Conservation (phyloP, 2,888 invertebrate genomes). For the Cordylochernes scorpioides region DNA sequence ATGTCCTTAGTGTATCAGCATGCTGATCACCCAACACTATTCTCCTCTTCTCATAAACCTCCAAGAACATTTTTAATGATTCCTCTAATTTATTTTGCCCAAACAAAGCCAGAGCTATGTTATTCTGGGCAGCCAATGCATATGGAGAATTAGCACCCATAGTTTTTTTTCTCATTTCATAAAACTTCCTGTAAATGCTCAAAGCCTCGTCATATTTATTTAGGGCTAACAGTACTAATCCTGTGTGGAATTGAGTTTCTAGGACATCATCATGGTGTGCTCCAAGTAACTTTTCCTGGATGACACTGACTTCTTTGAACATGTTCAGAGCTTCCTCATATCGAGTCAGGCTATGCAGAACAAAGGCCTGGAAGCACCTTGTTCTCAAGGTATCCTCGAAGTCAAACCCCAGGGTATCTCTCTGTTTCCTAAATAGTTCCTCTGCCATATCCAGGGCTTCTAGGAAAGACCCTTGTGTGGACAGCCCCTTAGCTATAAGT, state of each 20-base stretch:
- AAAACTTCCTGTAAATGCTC: too few relatives aligned
- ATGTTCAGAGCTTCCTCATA: neutral
- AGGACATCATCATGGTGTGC: neutral
- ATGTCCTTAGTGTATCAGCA: too few relatives aligned
- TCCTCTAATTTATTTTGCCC: neutral
- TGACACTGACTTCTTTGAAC: neutral
- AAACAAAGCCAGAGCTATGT: neutral
- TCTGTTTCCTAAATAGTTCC: neutral
- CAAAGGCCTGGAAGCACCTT: too few relatives aligned
- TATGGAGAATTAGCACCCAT: neutral
- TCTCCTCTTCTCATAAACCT: too few relatives aligned
- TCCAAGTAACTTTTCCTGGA: neutral
- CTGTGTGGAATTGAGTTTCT: neutral
- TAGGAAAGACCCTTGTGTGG: neutral
- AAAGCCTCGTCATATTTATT: slow-evolving; percentile 1
- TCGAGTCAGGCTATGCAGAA: neutral
- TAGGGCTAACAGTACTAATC: neutral
- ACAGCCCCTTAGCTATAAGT: neutral
- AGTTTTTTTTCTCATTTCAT: neutral
- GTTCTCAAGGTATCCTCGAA: neutral
- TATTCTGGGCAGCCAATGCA: neutral
- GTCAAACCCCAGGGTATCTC: neutral
- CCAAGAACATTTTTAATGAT: slow-evolving; percentile 3
- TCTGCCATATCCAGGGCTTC: neutral
- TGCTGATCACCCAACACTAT: too few relatives aligned